phyloP scores from a whole-genome alignment of 2,113 vertebrate species.

The human (Homo sapiens) region DNA sequence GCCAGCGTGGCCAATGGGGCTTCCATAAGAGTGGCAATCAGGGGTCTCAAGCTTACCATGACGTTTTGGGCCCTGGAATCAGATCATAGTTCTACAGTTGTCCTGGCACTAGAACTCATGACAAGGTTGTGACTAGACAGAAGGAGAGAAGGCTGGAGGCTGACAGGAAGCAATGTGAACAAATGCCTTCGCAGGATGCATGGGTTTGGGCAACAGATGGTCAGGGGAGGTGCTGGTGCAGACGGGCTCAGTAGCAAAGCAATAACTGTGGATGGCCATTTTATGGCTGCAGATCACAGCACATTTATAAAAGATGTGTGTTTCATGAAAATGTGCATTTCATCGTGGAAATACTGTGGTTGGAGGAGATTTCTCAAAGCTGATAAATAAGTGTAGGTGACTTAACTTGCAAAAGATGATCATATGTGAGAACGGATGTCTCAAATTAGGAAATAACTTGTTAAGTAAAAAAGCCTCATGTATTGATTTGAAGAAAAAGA shows the following conservation, averaged over 20 bases:
- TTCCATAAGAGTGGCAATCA: neutral
- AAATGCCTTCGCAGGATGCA: neutral
- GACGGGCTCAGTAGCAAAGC: rapidly evolving
- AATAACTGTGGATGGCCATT: too few relatives aligned
- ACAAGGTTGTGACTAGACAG: neutral
- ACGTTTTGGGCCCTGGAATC: neutral
- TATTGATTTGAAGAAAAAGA: neutral
- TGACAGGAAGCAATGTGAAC: neutral
- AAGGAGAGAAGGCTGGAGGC: neutral
- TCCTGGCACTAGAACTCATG: neutral
- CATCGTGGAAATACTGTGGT: neutral
- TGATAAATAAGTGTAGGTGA: neutral
- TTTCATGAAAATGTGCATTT: neutral
- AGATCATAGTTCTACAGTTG: neutral
- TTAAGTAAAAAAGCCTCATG: neutral
- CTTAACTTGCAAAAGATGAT: neutral
- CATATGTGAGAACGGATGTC: neutral
- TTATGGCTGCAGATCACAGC: neutral
- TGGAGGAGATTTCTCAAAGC: neutral
- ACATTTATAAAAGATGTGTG: neutral
- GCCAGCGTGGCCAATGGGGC: neutral
- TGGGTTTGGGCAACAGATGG: neutral
- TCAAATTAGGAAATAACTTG: neutral
- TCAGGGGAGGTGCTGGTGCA: neutral
- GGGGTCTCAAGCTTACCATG: neutral